A percentile compares a stretch with the other conserved stretches of the same genome.
Evolutionary conservation across 2,888 invertebrate species (phyloP).

Genomic region (Barypeithes pellucidus): DNA sequence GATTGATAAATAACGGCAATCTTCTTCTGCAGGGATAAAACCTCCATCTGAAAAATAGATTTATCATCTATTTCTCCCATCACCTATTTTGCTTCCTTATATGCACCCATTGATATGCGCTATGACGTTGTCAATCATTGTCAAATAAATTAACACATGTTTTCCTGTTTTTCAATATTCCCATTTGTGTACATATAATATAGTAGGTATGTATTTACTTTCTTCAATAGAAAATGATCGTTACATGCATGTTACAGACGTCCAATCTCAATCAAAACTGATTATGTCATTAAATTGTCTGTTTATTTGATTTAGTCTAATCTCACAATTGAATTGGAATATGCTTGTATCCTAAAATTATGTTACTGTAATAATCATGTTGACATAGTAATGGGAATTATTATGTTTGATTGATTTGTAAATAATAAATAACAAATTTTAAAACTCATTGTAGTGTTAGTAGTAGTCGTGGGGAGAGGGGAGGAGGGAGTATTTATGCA

Average conservation of each 20-base stretch:
- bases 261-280: constrained; percentile 40
- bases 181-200: neutral
- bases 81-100: neutral
- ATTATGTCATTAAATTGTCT: constrained; percentile 25
- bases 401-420: neutral
- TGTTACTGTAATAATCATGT: constrained; percentile 1
- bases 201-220: neutral
- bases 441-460: too few species aligned
- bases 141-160: neutral
- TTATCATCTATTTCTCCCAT: too few species aligned
- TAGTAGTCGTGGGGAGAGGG: too few species aligned
- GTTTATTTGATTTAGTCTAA: neutral
- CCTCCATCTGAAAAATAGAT: too few species aligned
- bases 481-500: too few species aligned
- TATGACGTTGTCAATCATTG: constrained; percentile 11
- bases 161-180: too few species aligned
- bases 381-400: neutral
- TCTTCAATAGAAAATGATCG: neutral
- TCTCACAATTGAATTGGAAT: constrained; percentile 1
- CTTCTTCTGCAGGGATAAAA: too few species aligned
- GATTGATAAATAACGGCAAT: too few species aligned
- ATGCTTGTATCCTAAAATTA: constrained; percentile 2
- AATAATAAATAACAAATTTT: neutral
- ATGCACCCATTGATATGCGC: too few species aligned
- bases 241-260: constrained; percentile 9